phyloP scores from a whole-genome alignment of 1,140 invertebrate genomes.

The Capitella teleta region DNA sequence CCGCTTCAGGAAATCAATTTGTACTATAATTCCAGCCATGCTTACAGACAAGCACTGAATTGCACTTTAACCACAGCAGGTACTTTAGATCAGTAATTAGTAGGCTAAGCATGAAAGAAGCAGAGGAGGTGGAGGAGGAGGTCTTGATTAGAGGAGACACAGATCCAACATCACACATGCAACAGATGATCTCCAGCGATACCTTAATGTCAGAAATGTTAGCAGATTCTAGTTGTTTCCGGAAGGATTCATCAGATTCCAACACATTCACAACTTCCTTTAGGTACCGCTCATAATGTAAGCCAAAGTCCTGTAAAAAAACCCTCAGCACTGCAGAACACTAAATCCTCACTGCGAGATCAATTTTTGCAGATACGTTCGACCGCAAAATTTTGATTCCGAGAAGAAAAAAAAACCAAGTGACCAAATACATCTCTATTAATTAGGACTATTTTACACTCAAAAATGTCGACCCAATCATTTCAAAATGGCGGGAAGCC shows the following conservation, averaged over 20 bases:
- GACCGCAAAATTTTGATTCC: too few species aligned
- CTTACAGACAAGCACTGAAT: background rate
- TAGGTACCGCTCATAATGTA: slow-evolving; percentile 36
- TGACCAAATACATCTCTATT: too few species aligned
- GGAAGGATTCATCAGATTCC: slow-evolving; percentile 30
- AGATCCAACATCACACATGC: background rate
- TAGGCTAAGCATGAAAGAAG: background rate
- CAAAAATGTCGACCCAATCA: too few species aligned
- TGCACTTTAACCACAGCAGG: background rate
- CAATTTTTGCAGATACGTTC: too few species aligned
- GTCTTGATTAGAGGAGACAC: background rate
- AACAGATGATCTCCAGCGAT: slow-evolving; percentile 1
- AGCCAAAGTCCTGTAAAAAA: slow-evolving; percentile 21
- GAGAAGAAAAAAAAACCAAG: too few species aligned
- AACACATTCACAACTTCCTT: slow-evolving; percentile 28
- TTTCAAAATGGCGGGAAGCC: too few species aligned
- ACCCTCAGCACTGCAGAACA: too few species aligned
- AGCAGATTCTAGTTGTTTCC: slow-evolving; percentile 32
- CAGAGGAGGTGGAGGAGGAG: background rate
- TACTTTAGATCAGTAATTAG: background rate
- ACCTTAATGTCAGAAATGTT: slow-evolving; percentile 39
- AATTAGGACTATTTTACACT: too few species aligned
- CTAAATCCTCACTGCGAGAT: too few species aligned
- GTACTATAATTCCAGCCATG: background rate
- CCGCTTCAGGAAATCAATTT: too few species aligned